Evolutionary conservation across 2,113 vertebrate genomes (phyloP).

Genomic region (Bagarius yarrelli): DNA sequence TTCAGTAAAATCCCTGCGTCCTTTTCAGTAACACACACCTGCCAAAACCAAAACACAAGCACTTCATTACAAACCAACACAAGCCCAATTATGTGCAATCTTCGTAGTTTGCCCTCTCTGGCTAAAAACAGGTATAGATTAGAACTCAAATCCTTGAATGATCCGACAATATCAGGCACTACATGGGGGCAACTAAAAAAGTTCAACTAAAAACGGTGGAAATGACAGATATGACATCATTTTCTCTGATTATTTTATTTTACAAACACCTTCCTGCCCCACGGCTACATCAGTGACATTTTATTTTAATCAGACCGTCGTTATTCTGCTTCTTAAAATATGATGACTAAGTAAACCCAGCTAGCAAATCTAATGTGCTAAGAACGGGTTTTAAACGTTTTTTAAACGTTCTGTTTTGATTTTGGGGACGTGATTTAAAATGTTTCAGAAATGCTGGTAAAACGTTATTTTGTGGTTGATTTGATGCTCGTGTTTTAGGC

Average conservation of each 20-base stretch:
- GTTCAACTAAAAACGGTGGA: constrained; percentile 32
- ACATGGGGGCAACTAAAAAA: constrained; percentile 27
- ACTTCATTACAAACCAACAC: constrained; percentile 57
- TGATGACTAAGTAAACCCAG: no score
- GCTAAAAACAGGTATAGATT: constrained; percentile 21
- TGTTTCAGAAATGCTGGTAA: no score
- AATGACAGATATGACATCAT: constrained; percentile 31
- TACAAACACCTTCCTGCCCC: constrained; percentile 37
- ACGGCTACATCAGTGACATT: constrained; percentile 36
- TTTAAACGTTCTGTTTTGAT: no score
- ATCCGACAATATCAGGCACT: constrained; percentile 14
- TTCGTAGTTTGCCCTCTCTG: constrained; percentile 39
- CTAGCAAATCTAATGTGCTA: no score
- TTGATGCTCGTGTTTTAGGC: no score
- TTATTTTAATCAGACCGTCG: not conserved
- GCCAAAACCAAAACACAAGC: constrained; percentile 61
- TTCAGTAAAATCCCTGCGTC: constrained; percentile 71
- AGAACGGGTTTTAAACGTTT: no score
- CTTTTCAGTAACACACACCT: constrained; percentile 82
- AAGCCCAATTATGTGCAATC: constrained; percentile 65
- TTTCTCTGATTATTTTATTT: constrained; percentile 23
- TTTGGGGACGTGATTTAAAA: no score
- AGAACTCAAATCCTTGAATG: constrained; percentile 4
- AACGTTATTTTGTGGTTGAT: no score
- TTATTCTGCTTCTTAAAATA: no score